Conservation (phyloP, 2,113 vertebrate species). For the Psephotus haematonotus region DNA sequence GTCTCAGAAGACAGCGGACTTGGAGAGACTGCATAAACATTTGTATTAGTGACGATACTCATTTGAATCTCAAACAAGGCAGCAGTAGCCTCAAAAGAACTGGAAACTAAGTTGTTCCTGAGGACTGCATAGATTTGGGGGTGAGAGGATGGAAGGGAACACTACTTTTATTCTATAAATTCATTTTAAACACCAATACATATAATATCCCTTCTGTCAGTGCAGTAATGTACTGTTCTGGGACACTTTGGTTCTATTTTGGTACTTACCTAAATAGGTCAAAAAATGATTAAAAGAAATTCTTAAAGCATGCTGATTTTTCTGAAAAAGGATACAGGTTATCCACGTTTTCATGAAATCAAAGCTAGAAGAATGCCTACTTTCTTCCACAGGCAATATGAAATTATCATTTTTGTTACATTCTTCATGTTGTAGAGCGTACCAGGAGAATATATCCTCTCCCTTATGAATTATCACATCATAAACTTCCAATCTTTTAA, state of each 20-base stretch:
- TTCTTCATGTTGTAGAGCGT: not conserved
- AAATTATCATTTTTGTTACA: not conserved
- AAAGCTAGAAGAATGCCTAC: not conserved
- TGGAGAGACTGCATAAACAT: not conserved
- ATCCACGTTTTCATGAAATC: not conserved
- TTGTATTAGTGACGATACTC: not conserved
- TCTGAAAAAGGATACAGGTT: not conserved
- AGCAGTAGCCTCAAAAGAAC: not conserved
- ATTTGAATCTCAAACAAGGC: not conserved
- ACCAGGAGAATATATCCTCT: not conserved
- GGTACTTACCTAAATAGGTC: conserved; percentile 21
- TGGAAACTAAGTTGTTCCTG: not conserved
- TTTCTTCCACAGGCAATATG: not conserved
- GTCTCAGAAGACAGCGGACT: not conserved
- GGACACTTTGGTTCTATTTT: conserved; percentile 18
- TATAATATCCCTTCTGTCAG: not conserved
- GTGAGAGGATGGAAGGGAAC: not conserved
- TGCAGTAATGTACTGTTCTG: not conserved
- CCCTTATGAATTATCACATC: not conserved
- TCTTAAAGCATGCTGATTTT: not conserved
- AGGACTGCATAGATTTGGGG: not conserved
- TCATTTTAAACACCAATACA: not conserved
- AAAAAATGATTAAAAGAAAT: conserved; percentile 2
- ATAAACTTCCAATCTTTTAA: not conserved
- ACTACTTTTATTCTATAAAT: not conserved